Percentiles rank a stretch among this genome's conserved stretches.
Evolutionary conservation across 1,140 invertebrate genomes (phyloP).

Genomic region (Eulimnadia texana): DNA sequence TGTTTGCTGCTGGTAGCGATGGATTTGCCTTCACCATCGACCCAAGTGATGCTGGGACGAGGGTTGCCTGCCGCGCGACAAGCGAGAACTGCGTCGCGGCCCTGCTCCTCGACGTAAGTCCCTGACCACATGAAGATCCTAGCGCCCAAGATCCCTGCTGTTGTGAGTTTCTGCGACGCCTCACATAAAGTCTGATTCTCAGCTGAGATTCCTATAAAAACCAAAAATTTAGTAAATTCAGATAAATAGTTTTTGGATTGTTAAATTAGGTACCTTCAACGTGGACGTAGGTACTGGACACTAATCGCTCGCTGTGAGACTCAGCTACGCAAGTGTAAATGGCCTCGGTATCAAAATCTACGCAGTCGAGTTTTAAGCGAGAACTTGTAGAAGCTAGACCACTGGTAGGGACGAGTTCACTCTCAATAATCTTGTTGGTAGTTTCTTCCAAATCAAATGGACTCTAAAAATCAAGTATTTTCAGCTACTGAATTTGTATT

Average conservation of each 20-base stretch:
- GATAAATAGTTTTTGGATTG: no score
- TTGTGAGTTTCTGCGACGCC: neutral
- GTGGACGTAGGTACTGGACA: constrained; percentile 21
- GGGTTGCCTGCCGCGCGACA: constrained; percentile 29
- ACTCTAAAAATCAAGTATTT: neutral
- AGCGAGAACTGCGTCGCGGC: constrained; percentile 26
- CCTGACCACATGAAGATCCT: constrained; percentile 29
- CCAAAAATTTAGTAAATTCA: neutral
- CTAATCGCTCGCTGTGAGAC: constrained; percentile 21
- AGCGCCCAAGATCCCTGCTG: constrained; percentile 20
- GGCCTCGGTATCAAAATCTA: constrained; percentile 21
- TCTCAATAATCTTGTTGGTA: constrained; percentile 7
- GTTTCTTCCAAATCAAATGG: constrained; percentile 12
- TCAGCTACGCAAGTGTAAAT: constrained; percentile 29
- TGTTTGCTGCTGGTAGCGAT: neutral
- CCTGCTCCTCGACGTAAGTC: constrained; percentile 28
- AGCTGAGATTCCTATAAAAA: neutral
- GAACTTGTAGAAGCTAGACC: constrained; percentile 19
- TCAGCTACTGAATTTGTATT: no score
- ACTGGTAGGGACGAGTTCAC: neutral
- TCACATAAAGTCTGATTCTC: neutral
- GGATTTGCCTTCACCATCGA: constrained; percentile 5
- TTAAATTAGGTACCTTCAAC: constrained; percentile 13
- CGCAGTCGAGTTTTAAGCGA: constrained; percentile 26
- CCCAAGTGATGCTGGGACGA: constrained; percentile 27